Percentiles rank a stretch among this genome's conserved stretches.
Conservation (phyloP, 1,140 invertebrate species). For the Drosophila leontia region DNA sequence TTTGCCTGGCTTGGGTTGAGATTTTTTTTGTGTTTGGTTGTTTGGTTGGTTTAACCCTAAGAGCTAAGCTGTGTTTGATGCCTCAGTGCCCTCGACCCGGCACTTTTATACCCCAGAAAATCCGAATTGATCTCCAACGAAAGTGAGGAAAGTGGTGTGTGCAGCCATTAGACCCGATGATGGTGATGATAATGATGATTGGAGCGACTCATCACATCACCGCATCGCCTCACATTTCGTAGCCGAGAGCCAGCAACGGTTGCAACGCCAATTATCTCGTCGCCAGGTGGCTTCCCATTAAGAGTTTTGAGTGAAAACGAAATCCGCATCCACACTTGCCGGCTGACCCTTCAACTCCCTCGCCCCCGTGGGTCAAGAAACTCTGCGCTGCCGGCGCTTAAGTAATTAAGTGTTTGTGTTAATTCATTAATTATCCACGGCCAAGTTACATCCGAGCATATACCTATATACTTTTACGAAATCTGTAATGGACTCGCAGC, state of each 20-base stretch:
- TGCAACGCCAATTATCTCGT: constrained; percentile 73
- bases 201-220: constrained; percentile 40
- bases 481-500: constrained; percentile 29
- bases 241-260: constrained; percentile 46
- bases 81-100: constrained; percentile 32
- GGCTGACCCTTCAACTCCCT: constrained; percentile 19
- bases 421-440: constrained; percentile 75
- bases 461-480: constrained; percentile 29
- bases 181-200: constrained; percentile 59
- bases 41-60: constrained; percentile 65
- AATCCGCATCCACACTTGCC: constrained; percentile 12
- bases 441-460: constrained; percentile 19
- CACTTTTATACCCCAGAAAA: constrained; percentile 63
- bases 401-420: constrained; percentile 80
- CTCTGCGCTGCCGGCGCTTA: constrained; percentile 43
- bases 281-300: constrained; percentile 55
- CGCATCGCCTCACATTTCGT: constrained; percentile 16
- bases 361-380: constrained; percentile 50
- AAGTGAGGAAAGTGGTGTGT: constrained; percentile 57
- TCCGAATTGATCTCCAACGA: constrained; percentile 42
- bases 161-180: constrained; percentile 56
- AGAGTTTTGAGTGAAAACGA: constrained; percentile 46
- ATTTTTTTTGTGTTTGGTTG: constrained; percentile 41
- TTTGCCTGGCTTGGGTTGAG: constrained; percentile 65
- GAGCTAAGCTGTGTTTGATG: constrained; percentile 75